A percentile compares a stretch with the other conserved stretches of the same genome.
Conservation (phyloP, 2,113 vertebrate genomes). For the Prinia subflava region DNA sequence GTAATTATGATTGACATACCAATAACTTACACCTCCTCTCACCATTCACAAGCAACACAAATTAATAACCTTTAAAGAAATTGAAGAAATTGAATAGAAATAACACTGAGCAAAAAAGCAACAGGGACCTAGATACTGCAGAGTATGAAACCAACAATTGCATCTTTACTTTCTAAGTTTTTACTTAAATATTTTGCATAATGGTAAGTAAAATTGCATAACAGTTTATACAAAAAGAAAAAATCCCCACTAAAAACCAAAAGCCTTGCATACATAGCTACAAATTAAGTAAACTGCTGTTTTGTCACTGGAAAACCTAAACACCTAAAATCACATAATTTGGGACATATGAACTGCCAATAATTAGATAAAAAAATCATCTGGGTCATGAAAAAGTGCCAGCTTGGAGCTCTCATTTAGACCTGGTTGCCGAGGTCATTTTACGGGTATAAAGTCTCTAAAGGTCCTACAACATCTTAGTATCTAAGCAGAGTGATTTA, state of each 20-base stretch:
- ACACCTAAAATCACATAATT: not conserved
- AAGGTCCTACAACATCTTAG: too few species aligned
- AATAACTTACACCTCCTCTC: not conserved
- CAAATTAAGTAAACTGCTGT: not conserved
- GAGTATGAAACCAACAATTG: not conserved
- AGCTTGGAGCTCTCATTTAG: not conserved
- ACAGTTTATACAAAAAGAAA: not conserved
- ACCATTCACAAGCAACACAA: not conserved
- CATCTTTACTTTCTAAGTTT: not conserved
- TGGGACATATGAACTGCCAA: not conserved
- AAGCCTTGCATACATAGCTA: not conserved
- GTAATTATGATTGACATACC: not conserved
- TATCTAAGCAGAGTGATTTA: too few species aligned
- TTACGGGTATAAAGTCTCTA: too few species aligned
- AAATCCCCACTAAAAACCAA: accelerated
- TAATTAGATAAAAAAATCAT: not conserved
- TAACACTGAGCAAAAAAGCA: not conserved
- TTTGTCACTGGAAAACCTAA: not conserved
- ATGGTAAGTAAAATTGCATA: not conserved
- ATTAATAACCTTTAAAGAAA: not conserved
- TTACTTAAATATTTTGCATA: not conserved
- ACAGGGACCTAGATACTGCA: not conserved
- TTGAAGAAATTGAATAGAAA: not conserved
- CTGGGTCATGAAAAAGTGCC: not conserved
- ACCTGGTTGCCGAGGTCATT: too few species aligned